Conservation (phyloP, 2,113 vertebrate genomes). For the Phrynosoma platyrhinos region DNA sequence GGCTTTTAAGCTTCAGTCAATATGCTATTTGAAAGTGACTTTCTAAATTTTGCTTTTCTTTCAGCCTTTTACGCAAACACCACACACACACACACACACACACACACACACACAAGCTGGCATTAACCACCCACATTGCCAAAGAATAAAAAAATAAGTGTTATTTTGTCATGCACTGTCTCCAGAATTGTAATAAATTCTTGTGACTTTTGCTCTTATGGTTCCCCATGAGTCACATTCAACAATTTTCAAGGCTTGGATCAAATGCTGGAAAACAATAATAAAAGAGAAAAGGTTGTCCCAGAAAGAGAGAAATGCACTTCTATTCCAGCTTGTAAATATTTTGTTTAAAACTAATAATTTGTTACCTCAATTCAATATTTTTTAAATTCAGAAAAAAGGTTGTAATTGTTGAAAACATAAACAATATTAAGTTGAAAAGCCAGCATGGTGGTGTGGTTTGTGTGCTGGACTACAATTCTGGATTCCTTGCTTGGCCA, state of each 20-base stretch:
- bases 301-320: not conserved
- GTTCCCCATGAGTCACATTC: no score
- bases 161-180: not conserved
- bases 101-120: not conserved
- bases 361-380: no score
- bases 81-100: not conserved
- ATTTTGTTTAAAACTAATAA: no score
- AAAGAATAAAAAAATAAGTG: not conserved
- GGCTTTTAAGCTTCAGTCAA: constrained; percentile 4
- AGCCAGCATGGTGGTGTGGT: no score
- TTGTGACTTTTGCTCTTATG: no score
- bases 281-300: not conserved
- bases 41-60: not conserved
- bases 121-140: not conserved
- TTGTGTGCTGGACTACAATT: no score
- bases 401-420: no score
- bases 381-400: no score
- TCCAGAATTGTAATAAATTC: not conserved
- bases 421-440: no score
- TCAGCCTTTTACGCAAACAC: no score
- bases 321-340: no score
- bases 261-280: not conserved
- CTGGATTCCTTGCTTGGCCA: no score
- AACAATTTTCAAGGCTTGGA: not conserved
- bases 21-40: not conserved